phyloP scores from a whole-genome alignment of 2,888 invertebrate species.

The Ferrisia virgata region DNA sequence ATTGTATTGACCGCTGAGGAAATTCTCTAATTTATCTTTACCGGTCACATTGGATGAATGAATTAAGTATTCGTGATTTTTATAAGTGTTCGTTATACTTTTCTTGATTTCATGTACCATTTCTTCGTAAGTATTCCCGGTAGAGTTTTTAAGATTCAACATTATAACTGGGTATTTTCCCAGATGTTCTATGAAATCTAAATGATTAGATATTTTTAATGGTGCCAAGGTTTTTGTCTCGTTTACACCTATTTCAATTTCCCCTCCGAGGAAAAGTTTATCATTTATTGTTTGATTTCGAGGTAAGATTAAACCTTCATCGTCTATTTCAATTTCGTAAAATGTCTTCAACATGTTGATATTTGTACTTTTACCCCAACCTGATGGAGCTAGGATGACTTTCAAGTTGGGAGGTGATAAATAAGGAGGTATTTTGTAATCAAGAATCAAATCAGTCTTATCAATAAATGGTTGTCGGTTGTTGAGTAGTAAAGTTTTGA shows the following conservation, averaged over 20 bases:
- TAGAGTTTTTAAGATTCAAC: background rate
- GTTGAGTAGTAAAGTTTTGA: background rate
- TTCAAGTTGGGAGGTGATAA: no score
- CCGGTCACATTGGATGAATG: background rate
- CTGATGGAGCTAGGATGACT: background rate
- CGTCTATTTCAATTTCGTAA: background rate
- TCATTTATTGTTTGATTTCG: background rate
- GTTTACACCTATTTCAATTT: no score
- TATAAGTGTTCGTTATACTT: background rate
- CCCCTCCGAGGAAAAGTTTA: background rate
- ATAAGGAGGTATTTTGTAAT: no score
- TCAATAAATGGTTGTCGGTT: background rate
- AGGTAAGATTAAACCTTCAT: background rate
- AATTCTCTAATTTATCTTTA: background rate
- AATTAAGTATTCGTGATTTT: background rate
- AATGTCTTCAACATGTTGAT: background rate
- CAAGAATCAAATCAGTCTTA: no score
- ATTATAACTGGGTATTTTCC: background rate
- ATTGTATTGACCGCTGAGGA: background rate
- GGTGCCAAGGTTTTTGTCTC: background rate
- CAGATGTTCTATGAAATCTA: background rate
- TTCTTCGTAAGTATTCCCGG: background rate
- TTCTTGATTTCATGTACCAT: background rate
- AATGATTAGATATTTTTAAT: background rate
- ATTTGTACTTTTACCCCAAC: background rate